Conservation (phyloP, 2,797 vertebrate genomes). For the Arrhamphus sclerolepis region DNA sequence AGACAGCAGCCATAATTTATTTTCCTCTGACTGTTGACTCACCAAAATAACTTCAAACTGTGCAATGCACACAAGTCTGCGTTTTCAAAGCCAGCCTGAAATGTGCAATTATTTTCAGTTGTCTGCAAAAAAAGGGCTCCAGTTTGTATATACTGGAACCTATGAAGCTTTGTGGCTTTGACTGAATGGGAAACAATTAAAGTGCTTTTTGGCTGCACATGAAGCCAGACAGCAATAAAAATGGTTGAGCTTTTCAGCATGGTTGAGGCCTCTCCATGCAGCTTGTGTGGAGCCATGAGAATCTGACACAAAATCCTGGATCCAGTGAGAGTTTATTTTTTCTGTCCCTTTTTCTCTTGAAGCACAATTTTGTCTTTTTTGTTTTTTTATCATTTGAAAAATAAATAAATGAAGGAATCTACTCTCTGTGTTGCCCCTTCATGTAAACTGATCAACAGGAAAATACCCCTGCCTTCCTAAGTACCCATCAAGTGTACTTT, state of each 20-base stretch:
- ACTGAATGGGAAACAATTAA: constrained; percentile 71
- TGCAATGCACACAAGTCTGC: constrained; percentile 25
- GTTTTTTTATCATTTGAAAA: neutral
- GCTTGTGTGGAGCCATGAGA: constrained; percentile 47
- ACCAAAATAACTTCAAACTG: constrained; percentile 46
- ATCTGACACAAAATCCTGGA: constrained; percentile 30
- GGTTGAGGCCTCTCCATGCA: constrained; percentile 33
- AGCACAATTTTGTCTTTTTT: neutral
- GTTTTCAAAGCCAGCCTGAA: constrained; percentile 59
- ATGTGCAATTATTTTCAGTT: constrained; percentile 73
- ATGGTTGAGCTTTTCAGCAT: constrained; percentile 48
- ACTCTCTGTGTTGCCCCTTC: neutral
- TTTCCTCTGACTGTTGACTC: constrained; percentile 25
- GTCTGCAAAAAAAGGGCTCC: constrained; percentile 32
- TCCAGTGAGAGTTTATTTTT: neutral
- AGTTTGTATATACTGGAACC: constrained; percentile 68
- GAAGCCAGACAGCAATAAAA: constrained; percentile 64
- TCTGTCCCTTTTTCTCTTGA: neutral
- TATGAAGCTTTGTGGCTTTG: constrained; percentile 57
- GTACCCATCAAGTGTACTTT: neutral
- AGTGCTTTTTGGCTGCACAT: constrained; percentile 64
- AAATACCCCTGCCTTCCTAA: neutral
- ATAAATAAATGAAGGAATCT: neutral
- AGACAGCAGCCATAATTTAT: constrained; percentile 52
- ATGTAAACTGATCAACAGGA: neutral